phyloP scores from a whole-genome alignment of 2,888 invertebrate genomes.

The Coelinius sp. region DNA sequence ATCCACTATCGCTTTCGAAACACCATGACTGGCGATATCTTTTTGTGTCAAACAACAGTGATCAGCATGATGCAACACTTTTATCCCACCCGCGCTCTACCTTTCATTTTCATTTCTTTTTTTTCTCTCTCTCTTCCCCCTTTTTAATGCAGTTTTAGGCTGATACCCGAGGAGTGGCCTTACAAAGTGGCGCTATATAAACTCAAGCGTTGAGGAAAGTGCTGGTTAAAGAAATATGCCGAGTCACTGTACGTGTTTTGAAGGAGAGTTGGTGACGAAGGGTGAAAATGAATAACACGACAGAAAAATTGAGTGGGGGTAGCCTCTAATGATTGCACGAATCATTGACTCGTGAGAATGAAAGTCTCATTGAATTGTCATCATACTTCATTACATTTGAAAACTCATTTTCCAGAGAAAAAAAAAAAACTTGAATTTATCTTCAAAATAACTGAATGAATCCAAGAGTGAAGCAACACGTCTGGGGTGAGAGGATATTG shows the following conservation, averaged over 20 bases:
- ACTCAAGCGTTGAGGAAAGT: constrained; percentile 4
- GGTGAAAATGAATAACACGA: constrained; percentile 23
- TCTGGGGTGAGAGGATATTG: constrained; percentile 37
- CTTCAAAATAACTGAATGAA: neutral
- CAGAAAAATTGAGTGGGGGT: constrained; percentile 24
- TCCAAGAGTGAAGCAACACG: constrained; percentile 19
- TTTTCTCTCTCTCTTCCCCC: neutral
- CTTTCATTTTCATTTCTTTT: constrained; percentile 12
- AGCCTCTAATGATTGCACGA: no score
- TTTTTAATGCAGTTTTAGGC: constrained; percentile 35
- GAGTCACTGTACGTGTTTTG: constrained; percentile 21
- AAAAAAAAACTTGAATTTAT: neutral
- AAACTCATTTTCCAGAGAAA: neutral
- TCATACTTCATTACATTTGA: neutral
- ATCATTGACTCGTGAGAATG: neutral
- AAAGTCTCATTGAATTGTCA: neutral
- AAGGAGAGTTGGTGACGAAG: neutral
- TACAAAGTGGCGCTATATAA: constrained; percentile 24
- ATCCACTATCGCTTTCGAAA: constrained; percentile 18
- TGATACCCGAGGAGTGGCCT: constrained; percentile 22
- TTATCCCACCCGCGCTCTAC: neutral
- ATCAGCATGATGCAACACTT: constrained; percentile 36
- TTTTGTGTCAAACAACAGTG: constrained; percentile 28
- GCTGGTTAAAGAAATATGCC: constrained; percentile 32
- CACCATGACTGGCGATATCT: constrained; percentile 24